Conservation (phyloP, 2,797 vertebrate genomes). For the Zenarchopterus dispar region DNA sequence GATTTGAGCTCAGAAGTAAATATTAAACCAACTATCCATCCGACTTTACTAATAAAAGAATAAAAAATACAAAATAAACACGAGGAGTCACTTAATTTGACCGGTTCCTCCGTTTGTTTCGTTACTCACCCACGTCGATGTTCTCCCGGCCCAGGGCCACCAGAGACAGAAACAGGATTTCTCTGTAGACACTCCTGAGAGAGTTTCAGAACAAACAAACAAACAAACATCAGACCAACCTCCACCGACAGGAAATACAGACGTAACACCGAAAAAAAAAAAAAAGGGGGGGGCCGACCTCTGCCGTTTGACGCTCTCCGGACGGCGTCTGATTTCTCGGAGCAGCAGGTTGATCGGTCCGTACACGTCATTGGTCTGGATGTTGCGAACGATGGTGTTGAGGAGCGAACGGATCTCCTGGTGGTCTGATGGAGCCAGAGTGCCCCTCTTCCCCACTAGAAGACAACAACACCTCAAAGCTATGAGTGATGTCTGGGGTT, state of each 20-base stretch:
- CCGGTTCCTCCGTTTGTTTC: background rate
- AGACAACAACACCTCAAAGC: rapidly evolving
- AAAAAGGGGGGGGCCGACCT: slow-evolving; percentile 77
- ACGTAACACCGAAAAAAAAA: rapidly evolving
- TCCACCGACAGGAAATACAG: background rate
- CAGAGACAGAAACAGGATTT: slow-evolving; percentile 93
- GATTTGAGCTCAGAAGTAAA: too few species aligned
- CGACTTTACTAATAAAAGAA: background rate
- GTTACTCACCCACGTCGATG: slow-evolving; percentile 91
- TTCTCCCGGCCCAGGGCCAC: slow-evolving; percentile 94
- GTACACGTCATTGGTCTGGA: slow-evolving; percentile 93
- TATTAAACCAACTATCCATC: too few species aligned
- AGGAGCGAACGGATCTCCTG: slow-evolving; percentile 87
- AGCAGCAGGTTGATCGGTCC: slow-evolving; percentile 91
- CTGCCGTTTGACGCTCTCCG: slow-evolving; percentile 86
- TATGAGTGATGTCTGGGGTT: too few species aligned
- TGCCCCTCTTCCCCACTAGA: slow-evolving; percentile 86
- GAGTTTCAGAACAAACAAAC: slow-evolving; percentile 5
- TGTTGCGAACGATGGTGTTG: slow-evolving; percentile 90
- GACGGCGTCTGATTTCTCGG: slow-evolving; percentile 79
- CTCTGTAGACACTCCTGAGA: slow-evolving; percentile 92
- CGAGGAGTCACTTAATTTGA: too few species aligned
- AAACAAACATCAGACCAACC: background rate
- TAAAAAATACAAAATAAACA: background rate
- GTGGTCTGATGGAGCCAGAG: slow-evolving; percentile 84